Base-by-base conservation (phyloP, 2,113 vertebrate genomes). In the Thomomys bottae region DNA sequence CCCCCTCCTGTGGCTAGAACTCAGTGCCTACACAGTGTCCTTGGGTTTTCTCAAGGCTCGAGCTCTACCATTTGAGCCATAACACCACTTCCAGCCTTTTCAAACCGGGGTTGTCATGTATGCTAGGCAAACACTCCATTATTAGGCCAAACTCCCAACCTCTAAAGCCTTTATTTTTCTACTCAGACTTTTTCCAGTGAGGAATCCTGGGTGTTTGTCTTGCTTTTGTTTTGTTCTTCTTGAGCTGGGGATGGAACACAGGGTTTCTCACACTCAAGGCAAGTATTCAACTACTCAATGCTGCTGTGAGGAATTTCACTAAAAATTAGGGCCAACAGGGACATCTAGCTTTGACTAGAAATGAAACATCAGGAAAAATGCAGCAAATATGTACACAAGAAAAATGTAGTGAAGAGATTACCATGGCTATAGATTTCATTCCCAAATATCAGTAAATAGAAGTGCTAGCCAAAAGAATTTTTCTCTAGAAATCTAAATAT, bases 371-470 rank as follows among this genome's bases (percentile, higher is more conserved):
- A 93, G 30, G 32, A 49, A 42, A 68, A 92, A 89, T 78, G 45
- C 63, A 83, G 34, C 23, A 87, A 91, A 49, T 54, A 34, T 14
- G 45, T 38, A 71, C 26, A 21, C 73, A 73, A 63, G 32, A 93
- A 8, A 93, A 61, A 2, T 40, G 67, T 38, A 75, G 6, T 81
- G 49, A 91, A 75, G 49, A 71, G 64, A 28, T 63, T 40, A 32
- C 73, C 66, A 38, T 30, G 67, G 84, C 17, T 63, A 2, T 24
- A 45, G 42, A 73, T 59, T 70, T 76, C 45, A 14, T 84, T 71
- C 82, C 59, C 61, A 85, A 90, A 85, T n/a, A 75, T 57, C 71
- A 85, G 20, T 78, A 93, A 84, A 72, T 72, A n/a, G 72, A 67
- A 59, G 7, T 70, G 28, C 59, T 86, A 34, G 36, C 36, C 64